These are phyloP conservation scores for Cyprinodon variegatus DNA, from an alignment of 2,113 vertebrate species.

Conservation along the genomic window DNA sequence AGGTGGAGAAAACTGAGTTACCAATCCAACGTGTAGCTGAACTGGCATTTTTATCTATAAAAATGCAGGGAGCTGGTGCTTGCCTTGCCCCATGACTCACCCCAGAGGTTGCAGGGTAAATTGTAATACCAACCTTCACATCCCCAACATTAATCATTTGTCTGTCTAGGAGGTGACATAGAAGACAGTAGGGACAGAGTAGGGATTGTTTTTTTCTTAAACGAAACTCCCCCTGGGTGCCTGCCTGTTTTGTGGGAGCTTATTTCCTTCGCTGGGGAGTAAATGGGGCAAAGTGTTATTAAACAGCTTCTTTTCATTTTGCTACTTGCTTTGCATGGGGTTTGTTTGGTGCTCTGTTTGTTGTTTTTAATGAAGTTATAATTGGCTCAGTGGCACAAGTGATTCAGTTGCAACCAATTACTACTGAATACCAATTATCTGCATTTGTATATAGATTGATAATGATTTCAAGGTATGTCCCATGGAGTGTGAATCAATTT, in stretches of 20 bases:
- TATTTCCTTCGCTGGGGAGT: constrained; percentile 15
- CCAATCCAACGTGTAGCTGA: background rate
- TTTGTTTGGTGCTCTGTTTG: constrained; percentile 40
- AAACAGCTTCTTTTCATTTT: constrained; percentile 39
- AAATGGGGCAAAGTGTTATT: constrained; percentile 36
- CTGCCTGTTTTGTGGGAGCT: constrained; percentile 16
- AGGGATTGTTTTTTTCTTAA: constrained; percentile 4
- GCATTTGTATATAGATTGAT: constrained; percentile 31
- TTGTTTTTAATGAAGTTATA: constrained; percentile 43
- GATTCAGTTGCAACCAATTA: constrained; percentile 42
- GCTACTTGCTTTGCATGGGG: constrained; percentile 36
- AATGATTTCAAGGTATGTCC: constrained; percentile 60
- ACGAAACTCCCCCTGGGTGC: constrained; percentile 22
- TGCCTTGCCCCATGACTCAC: constrained; percentile 8
- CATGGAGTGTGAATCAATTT: constrained; percentile 45
- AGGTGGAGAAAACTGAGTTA: constrained; percentile 17
- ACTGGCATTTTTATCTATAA: constrained; percentile 13
- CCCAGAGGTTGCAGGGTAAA: constrained; percentile 12
- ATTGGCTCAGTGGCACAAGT: constrained; percentile 41
- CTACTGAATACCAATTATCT: constrained; percentile 48
- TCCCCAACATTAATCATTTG: constrained; percentile 48
- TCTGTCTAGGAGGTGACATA: constrained; percentile 27
- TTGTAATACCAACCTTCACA: constrained; percentile 22
- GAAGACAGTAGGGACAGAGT: constrained; percentile 23
- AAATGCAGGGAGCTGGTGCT: constrained; percentile 1